phyloP scores from a whole-genome alignment of 2,888 invertebrate species.

The Torymus texanus region DNA sequence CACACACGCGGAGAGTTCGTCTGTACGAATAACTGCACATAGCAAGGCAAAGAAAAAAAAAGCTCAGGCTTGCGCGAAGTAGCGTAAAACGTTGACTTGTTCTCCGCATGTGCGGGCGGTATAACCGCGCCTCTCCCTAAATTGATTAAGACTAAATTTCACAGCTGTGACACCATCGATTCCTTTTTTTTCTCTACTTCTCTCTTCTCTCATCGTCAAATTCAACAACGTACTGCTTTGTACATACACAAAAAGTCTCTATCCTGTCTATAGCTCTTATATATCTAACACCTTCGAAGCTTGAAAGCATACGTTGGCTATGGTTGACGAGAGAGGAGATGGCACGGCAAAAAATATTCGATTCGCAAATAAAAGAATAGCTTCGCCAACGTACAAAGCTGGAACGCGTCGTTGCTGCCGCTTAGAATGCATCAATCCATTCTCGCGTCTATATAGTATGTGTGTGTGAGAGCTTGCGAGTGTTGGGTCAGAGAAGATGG shows the following conservation, averaged over 20 bases:
- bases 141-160: conserved; percentile 25
- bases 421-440: conserved; percentile 35
- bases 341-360: background rate
- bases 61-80: no score
- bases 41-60: no score
- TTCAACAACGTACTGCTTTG: conserved; percentile 8
- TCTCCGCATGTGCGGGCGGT: no score
- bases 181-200: no score
- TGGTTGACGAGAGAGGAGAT: background rate
- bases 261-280: background rate
- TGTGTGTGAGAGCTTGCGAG: background rate
- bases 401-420: background rate
- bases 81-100: no score
- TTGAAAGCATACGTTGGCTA: background rate
- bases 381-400: background rate
- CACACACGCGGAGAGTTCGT: no score
- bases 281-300: background rate
- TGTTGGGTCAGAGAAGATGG: conserved; percentile 18
- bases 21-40: no score
- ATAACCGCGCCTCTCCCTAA: background rate
- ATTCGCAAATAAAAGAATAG: background rate
- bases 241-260: background rate
- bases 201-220: conserved; percentile 23
- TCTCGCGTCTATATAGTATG: background rate
- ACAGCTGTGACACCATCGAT: background rate